Conservation (phyloP, 92 coral and sea anemone genomes). For the Chrysogorgia sp. region DNA sequence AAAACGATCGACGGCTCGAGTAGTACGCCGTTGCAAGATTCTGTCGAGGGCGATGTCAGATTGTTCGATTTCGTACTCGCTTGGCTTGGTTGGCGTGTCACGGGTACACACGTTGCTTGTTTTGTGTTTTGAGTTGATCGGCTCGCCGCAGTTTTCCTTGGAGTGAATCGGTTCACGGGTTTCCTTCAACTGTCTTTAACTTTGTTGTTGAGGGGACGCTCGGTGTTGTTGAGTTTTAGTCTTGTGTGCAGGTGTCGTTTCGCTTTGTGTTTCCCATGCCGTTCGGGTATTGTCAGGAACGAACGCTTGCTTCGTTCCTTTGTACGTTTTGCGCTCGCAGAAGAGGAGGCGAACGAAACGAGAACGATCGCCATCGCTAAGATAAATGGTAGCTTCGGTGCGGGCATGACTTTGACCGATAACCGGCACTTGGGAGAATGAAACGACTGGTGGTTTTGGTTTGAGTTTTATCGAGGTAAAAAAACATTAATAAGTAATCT, state of each 20-base stretch:
- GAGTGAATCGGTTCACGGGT: too few species aligned
- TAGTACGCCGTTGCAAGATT: slow-evolving; percentile 26
- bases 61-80: not conserved
- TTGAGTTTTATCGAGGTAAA: not conserved
- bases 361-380: not conserved
- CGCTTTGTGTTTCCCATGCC: too few species aligned
- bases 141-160: not conserved
- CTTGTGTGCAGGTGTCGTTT: too few species aligned
- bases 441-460: not conserved
- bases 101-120: not conserved
- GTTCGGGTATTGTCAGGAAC: not conserved
- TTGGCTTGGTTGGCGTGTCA: not conserved
- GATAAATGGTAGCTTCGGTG: not conserved
- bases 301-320: not conserved
- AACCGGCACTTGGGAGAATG: not conserved
- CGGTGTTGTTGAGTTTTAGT: too few species aligned
- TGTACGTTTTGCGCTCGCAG: not conserved
- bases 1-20: slow-evolving; percentile 13
- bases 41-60: not conserved
- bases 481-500: not conserved
- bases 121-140: not conserved
- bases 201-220: too few species aligned
- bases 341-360: not conserved
- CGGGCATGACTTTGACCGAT: not conserved
- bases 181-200: too few species aligned